Evolutionary conservation across 2,797 vertebrate species (phyloP).

Genomic region (Galagoides demidoff): DNA sequence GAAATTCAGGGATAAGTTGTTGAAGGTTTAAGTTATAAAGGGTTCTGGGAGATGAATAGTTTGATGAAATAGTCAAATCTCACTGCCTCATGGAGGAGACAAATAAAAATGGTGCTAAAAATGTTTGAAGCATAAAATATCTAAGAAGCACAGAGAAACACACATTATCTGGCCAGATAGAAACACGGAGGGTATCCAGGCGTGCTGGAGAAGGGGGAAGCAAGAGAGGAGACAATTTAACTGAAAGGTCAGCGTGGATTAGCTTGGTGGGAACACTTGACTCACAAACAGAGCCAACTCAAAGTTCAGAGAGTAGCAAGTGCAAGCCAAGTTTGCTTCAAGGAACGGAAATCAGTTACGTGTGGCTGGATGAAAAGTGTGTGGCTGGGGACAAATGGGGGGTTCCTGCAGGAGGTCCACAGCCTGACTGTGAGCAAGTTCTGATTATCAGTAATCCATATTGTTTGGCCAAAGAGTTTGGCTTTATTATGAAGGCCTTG

Average conservation of each 20-base stretch:
- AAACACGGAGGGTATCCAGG: neutral
- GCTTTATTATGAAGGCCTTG: neutral
- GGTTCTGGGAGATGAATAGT: neutral
- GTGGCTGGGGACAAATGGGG: neutral
- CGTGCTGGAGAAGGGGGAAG: accelerated
- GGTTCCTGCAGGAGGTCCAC: neutral
- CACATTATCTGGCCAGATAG: accelerated
- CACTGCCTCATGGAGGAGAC: neutral
- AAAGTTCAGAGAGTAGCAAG: neutral
- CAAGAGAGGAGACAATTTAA: neutral
- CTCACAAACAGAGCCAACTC: neutral
- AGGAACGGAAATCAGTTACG: neutral
- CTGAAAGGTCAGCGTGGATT: neutral
- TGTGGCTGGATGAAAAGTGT: neutral
- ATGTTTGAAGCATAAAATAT: neutral
- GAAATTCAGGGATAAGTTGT: neutral
- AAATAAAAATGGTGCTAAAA: neutral
- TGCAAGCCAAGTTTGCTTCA: no score
- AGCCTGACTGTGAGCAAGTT: neutral
- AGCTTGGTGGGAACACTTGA: neutral
- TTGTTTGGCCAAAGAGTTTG: neutral
- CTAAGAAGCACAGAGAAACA: neutral
- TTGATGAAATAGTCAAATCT: neutral
- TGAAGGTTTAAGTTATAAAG: neutral
- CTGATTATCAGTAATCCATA: neutral